phyloP scores from a whole-genome alignment of 1,140 invertebrate species.

The Drosophila kohkoa region DNA sequence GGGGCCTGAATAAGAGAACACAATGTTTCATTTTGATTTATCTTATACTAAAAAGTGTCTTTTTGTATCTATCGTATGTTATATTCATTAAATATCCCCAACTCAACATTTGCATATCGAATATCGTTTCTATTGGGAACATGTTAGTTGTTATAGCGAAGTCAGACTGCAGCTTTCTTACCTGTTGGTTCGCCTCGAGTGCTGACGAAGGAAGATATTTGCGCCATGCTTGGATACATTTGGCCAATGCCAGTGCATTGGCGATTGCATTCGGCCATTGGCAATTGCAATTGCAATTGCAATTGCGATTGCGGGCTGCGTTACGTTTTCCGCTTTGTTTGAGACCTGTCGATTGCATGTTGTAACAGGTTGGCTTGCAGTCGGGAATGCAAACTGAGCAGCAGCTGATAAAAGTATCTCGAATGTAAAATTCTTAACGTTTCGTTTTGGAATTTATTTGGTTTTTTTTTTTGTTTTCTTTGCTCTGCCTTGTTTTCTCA shows the following conservation, averaged over 20 bases:
- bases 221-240: conserved; percentile 39
- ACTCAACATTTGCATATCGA: no score
- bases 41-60: no score
- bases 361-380: conserved; percentile 56
- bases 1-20: no score
- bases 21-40: no score
- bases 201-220: conserved; percentile 21
- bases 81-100: no score
- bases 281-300: conserved; percentile 22
- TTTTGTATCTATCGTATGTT: no score
- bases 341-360: conserved; percentile 62
- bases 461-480: conserved; percentile 23
- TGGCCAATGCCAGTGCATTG: conserved; percentile 23
- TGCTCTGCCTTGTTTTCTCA: conserved; percentile 26
- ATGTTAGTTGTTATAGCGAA: neutral
- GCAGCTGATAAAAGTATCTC: conserved; percentile 61
- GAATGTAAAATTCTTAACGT: conserved; percentile 61
- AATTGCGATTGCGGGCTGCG: conserved; percentile 24
- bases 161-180: neutral
- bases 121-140: no score
- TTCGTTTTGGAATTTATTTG: conserved; percentile 64
- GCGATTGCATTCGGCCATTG: conserved; percentile 3
- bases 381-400: conserved; percentile 45
- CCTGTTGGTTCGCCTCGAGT: neutral
- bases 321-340: conserved; percentile 47